phyloP scores from a whole-genome alignment of 1,140 invertebrate species.

The Drosophila neocordata region DNA sequence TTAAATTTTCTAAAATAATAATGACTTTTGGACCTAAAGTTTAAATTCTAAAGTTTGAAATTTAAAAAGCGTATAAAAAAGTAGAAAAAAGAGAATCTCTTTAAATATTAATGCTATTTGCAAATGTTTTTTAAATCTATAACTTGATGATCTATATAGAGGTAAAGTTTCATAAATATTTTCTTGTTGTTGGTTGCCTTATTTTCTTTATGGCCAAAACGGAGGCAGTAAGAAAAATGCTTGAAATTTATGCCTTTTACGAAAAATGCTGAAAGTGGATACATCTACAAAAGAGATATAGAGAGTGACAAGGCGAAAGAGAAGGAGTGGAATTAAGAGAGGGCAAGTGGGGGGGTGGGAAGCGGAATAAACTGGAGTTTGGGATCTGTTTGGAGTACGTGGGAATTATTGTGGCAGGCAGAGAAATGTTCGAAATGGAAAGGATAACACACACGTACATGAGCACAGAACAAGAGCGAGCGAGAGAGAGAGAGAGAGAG shows the following conservation, averaged over 20 bases:
- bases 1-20: no score
- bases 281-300: conserved; percentile 48
- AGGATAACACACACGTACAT: conserved; percentile 72
- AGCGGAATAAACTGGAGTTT: conserved; percentile 5
- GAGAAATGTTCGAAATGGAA: conserved; percentile 63
- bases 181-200: conserved; percentile 6
- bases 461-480: conserved; percentile 14
- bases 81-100: no score
- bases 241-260: conserved; percentile 68
- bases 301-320: conserved; percentile 23
- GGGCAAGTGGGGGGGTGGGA: neutral
- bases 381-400: conserved; percentile 45
- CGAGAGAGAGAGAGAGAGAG: no score
- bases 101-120: neutral
- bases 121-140: neutral
- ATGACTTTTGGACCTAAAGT: no score
- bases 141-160: neutral
- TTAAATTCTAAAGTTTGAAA: no score
- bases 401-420: conserved; percentile 72
- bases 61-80: no score
- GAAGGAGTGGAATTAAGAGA: conserved; percentile 21
- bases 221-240: conserved; percentile 69
- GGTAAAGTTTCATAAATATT: conserved; percentile 6
- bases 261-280: conserved; percentile 69
- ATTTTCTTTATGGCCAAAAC: conserved; percentile 14